Conservation (phyloP, 2,797 vertebrate species). For the Acanthiza pusilla region DNA sequence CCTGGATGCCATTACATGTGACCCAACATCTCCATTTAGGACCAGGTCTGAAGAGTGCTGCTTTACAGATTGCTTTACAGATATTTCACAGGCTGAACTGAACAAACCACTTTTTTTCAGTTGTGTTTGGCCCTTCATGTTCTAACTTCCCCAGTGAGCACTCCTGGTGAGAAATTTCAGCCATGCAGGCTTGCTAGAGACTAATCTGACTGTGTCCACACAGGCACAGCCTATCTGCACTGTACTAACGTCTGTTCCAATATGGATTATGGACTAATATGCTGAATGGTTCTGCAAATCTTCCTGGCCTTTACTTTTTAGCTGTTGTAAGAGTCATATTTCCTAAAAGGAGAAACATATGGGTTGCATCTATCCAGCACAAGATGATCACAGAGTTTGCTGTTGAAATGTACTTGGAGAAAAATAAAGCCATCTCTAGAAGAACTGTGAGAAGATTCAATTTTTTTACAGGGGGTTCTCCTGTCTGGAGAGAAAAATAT, state of each 20-base stretch:
- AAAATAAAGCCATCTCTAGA: neutral
- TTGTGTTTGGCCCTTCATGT: neutral
- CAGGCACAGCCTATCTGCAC: neutral
- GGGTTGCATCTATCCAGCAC: conserved; percentile 8
- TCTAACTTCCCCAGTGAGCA: neutral
- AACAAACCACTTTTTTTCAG: neutral
- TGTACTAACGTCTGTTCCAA: conserved; percentile 12
- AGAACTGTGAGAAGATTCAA: neutral
- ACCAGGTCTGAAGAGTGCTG: neutral
- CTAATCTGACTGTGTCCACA: conserved; percentile 74
- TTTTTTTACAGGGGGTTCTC: neutral
- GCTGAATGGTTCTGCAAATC: conserved; percentile 49
- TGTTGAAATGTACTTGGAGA: neutral
- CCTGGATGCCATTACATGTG: neutral
- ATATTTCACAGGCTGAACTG: neutral
- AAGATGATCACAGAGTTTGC: conserved; percentile 10
- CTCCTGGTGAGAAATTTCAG: conserved; percentile 68
- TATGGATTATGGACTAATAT: conserved; percentile 43
- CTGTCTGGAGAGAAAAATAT: neutral
- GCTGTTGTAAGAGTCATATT: conserved; percentile 28
- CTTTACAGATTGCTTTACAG: neutral
- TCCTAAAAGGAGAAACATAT: conserved; percentile 53
- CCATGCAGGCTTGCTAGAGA: conserved; percentile 85
- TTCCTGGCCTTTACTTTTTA: conserved; percentile 47
- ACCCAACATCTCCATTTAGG: neutral